Percentiles rank a stretch among this genome's conserved stretches.
phyloP scores from a whole-genome alignment of 2,113 vertebrate species.

The Acrocephalus kingi region DNA sequence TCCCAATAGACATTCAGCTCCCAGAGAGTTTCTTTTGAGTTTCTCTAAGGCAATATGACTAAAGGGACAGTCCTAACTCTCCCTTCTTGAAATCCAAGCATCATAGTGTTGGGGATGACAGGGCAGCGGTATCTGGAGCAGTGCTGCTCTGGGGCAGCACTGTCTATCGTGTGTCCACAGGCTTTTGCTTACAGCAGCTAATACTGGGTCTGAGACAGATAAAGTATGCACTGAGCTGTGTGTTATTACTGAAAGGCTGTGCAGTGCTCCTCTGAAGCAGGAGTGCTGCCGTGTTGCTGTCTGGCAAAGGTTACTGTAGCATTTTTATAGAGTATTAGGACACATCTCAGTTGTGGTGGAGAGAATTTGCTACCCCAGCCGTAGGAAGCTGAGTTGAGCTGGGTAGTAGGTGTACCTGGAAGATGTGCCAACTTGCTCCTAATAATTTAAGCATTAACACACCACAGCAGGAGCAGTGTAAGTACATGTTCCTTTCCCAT shows the following conservation, averaged over 20 bases:
- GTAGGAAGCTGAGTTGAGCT: constrained; percentile 35
- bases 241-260: not conserved
- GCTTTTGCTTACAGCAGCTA: not conserved
- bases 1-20: not conserved
- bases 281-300: not conserved
- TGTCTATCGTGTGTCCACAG: not conserved
- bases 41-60: constrained; percentile 60
- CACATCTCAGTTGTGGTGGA: not conserved
- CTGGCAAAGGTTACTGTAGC: not conserved
- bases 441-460: constrained; percentile 26
- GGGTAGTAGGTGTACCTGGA: not conserved
- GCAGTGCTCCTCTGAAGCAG: not conserved
- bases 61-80: constrained; percentile 33
- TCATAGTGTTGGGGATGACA: constrained; percentile 11
- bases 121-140: not conserved
- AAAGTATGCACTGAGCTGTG: not conserved
- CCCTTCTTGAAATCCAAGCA: not conserved
- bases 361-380: constrained; percentile 10
- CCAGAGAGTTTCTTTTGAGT: constrained; percentile 33
- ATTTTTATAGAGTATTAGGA: not conserved
- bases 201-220: not conserved
- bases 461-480: constrained; percentile 37
- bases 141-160: not conserved
- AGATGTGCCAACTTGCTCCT: constrained; percentile 63
- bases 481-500: constrained; percentile 17